Evolutionary conservation across 2,888 invertebrate species (phyloP).

Genomic region (Scaptomyza cyrtandrae): DNA sequence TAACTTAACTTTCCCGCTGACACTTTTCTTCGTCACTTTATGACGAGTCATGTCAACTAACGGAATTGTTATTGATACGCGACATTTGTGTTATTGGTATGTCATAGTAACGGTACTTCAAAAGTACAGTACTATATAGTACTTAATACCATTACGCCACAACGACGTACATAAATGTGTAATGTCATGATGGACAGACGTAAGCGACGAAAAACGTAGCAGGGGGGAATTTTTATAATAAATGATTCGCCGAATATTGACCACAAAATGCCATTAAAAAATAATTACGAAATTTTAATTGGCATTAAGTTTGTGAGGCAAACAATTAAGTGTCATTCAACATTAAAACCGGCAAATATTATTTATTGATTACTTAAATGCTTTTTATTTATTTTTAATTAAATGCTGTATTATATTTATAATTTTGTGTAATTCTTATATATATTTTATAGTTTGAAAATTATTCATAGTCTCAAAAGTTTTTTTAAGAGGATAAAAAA

Average conservation of each 20-base stretch:
- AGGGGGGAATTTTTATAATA: conserved; percentile 30
- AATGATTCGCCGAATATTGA: conserved; percentile 71
- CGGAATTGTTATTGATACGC: conserved; percentile 62
- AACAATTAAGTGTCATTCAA: conserved; percentile 64
- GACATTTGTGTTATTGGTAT: conserved; percentile 51
- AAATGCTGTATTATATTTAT: no score
- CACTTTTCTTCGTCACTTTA: conserved; percentile 65
- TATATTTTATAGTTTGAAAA: no score
- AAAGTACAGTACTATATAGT: conserved; percentile 12
- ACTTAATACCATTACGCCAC: neutral
- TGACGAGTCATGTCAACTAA: conserved; percentile 71
- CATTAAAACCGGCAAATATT: conserved; percentile 56
- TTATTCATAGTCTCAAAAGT: no score
- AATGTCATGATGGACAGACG: conserved; percentile 38
- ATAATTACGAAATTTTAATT: conserved; percentile 78
- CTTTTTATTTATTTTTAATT: neutral
- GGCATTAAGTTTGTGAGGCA: conserved; percentile 63
- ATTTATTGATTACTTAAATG: conserved; percentile 63
- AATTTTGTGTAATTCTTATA: no score
- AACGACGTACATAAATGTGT: conserved; percentile 38
- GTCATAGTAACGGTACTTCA: conserved; percentile 24
- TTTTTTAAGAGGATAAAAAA: no score
- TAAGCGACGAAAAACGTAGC: conserved; percentile 12
- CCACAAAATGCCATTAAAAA: conserved; percentile 80
- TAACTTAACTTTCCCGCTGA: conserved; percentile 37